Percentiles rank a stretch among this genome's conserved stretches.
Evolutionary conservation across 35 echinoderm and acorn worm genomes (phyloP).

Genomic region (Patiria miniata): DNA sequence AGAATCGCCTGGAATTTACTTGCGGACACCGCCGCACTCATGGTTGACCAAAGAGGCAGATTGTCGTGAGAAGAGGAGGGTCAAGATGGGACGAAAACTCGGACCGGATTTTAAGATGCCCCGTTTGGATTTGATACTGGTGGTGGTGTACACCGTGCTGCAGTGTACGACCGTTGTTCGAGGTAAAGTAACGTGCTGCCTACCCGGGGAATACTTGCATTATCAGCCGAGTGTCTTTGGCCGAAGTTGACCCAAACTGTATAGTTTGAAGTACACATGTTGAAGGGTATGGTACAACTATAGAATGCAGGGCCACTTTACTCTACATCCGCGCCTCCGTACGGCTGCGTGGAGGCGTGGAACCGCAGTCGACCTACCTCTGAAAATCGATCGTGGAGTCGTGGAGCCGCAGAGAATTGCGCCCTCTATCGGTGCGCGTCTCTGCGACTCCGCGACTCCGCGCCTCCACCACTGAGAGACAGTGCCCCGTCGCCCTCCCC

Average conservation of each 20-base stretch:
- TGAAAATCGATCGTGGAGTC: too few species aligned
- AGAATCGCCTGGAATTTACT: neutral
- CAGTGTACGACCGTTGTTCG: neutral
- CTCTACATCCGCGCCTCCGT: too few species aligned
- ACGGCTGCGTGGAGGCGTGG: too few species aligned
- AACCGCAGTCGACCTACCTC: too few species aligned
- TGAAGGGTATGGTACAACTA: too few species aligned
- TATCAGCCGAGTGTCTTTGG: neutral
- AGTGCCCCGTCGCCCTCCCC: too few species aligned
- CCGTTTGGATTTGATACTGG: constrained; percentile 16
- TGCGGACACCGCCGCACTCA: constrained; percentile 10
- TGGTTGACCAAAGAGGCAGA: neutral
- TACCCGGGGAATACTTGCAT: neutral
- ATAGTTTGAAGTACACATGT: neutral
- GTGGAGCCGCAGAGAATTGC: too few species aligned
- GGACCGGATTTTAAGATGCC: constrained; percentile 11
- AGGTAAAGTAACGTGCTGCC: neutral
- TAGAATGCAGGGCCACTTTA: too few species aligned
- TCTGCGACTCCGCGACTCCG: too few species aligned
- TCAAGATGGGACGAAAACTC: neutral
- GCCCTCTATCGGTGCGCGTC: too few species aligned
- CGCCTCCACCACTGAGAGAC: too few species aligned
- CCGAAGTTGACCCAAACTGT: neutral
- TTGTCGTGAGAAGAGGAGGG: constrained; percentile 8
- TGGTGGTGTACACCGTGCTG: neutral